Percentiles rank a stretch among this genome's conserved stretches.
Conservation (phyloP, 2,797 vertebrate species). For the Chromobotia macracanthus region DNA sequence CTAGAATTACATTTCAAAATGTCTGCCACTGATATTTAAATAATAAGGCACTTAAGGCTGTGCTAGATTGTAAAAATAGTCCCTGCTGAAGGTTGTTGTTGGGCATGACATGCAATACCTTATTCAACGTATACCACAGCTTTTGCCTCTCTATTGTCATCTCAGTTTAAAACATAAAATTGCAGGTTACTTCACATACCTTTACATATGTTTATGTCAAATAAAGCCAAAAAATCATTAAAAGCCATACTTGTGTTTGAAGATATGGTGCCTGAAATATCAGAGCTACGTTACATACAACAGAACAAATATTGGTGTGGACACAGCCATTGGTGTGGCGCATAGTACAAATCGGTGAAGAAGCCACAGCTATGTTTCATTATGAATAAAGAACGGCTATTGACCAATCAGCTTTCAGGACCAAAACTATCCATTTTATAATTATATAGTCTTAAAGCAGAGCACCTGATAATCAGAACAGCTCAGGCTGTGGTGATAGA, state of each 20-base stretch:
- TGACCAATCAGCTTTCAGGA: background rate
- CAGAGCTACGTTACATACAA: background rate
- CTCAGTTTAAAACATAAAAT: no score
- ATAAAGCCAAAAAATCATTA: no score
- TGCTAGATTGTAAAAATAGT: background rate
- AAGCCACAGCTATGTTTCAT: background rate
- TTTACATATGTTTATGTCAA: no score
- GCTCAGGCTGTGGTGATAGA: slow-evolving; percentile 18
- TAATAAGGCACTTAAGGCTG: background rate
- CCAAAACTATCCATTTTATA: background rate
- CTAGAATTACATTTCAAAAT: background rate
- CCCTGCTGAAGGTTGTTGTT: no score
- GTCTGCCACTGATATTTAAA: background rate
- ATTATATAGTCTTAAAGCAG: background rate
- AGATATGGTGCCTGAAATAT: no score
- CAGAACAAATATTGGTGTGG: no score
- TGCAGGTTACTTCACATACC: no score
- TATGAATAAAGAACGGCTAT: background rate
- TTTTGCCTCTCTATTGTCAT: no score
- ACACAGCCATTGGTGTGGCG: no score
- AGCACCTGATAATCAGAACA: background rate
- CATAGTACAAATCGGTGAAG: background rate
- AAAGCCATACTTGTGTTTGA: no score
- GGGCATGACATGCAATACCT: no score
- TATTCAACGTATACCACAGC: no score